Percentiles rank a stretch among this genome's conserved stretches.
Evolutionary conservation across 2,888 invertebrate species (phyloP).

Genomic region (Microctonus aethiopoides): DNA sequence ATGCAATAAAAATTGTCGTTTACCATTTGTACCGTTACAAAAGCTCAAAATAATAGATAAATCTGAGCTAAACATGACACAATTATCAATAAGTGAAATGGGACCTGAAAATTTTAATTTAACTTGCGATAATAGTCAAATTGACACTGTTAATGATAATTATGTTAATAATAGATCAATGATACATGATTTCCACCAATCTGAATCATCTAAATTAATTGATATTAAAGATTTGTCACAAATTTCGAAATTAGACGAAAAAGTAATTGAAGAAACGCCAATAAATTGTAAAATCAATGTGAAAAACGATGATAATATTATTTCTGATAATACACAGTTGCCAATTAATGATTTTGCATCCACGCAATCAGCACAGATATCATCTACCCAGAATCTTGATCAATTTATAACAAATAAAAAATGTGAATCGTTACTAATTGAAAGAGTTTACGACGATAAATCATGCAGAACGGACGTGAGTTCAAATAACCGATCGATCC

Average conservation of each 20-base stretch:
- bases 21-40: constrained; percentile 37
- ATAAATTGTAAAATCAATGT: neutral
- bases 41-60: constrained; percentile 31
- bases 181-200: neutral
- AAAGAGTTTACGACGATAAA: constrained; percentile 25
- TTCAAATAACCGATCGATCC: constrained; percentile 25
- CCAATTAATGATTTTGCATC: neutral
- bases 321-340: neutral
- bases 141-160: neutral
- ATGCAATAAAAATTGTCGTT: constrained; percentile 36
- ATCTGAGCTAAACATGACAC: neutral
- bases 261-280: neutral
- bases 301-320: neutral
- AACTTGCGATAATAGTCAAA: constrained; percentile 1
- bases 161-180: neutral
- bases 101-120: neutral
- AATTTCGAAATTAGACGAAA: neutral
- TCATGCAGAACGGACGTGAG: constrained; percentile 5
- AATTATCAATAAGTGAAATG: neutral
- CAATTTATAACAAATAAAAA: neutral
- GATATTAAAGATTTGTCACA: neutral
- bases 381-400: constrained; percentile 21
- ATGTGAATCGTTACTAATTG: constrained; percentile 21
- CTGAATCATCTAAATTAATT: neutral
- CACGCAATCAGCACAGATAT: constrained; percentile 20